Conservation (phyloP, 2,888 invertebrate species). For the Lamproptera curius region DNA sequence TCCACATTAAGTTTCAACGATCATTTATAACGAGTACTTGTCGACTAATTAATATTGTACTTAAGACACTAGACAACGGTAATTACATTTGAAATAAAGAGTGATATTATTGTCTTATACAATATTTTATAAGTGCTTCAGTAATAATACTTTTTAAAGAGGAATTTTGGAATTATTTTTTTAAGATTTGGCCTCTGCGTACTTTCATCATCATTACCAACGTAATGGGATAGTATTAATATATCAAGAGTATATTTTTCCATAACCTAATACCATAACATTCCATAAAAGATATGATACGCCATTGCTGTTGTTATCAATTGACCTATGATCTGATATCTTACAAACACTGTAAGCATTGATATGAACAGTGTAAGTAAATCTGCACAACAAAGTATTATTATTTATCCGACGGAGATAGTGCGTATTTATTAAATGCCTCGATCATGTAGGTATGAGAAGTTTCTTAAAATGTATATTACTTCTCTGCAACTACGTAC, state of each 20-base stretch:
- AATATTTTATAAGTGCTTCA: not conserved
- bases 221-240: no score
- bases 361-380: constrained; percentile 2
- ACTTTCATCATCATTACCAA: no score
- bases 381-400: constrained; percentile 11
- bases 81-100: not conserved
- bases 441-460: no score
- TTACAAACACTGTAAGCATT: constrained; percentile 7
- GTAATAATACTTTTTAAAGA: no score
- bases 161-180: not conserved
- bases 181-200: no score
- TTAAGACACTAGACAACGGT: no score
- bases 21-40: not conserved
- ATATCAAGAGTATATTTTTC: no score
- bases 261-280: no score
- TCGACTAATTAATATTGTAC: not conserved
- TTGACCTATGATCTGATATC: constrained; percentile 13
- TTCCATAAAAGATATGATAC: constrained; percentile 4
- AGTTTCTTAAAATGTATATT: no score
- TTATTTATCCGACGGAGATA: not conserved
- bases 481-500: no score
- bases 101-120: no score
- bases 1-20: not conserved
- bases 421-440: no score
- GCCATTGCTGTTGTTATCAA: not conserved